These are phyloP conservation scores for Papilio protenor DNA, from an alignment of 2,888 invertebrate species.

Conservation along the genomic window DNA sequence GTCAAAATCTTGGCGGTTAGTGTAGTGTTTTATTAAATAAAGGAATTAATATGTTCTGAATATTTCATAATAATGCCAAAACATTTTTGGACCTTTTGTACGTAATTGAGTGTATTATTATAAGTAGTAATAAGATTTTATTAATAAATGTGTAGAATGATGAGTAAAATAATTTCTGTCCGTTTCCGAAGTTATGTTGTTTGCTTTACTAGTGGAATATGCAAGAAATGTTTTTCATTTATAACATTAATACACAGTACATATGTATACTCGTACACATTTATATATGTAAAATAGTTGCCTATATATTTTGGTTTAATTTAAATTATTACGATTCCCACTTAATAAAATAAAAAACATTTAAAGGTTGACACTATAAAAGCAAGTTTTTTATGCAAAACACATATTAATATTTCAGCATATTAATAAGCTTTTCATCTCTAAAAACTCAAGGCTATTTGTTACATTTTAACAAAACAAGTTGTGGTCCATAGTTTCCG, in stretches of 20 bases:
- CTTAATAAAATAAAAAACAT: neutral
- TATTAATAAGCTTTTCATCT: neutral
- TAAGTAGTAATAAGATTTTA: too few relatives aligned
- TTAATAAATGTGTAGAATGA: too few relatives aligned
- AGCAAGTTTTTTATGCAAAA: neutral
- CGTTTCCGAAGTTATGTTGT: neutral
- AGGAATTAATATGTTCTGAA: too few relatives aligned
- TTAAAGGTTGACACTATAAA: neutral
- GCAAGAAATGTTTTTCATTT: neutral
- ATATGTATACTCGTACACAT: neutral
- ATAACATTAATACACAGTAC: neutral
- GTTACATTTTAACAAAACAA: neutral
- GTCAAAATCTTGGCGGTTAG: conserved; percentile 10
- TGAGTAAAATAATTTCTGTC: too few relatives aligned
- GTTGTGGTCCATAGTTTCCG: neutral
- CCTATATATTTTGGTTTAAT: too few relatives aligned
- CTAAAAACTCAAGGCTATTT: neutral
- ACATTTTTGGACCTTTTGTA: too few relatives aligned
- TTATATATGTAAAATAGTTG: neutral
- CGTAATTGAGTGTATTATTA: too few relatives aligned
- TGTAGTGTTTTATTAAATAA: neutral
- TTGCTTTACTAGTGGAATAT: neutral
- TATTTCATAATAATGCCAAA: too few relatives aligned
- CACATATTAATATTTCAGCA: neutral
- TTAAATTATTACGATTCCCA: too few relatives aligned